Evolutionary conservation across 2,888 invertebrate species (phyloP).

Genomic region (Dinocampus coccinellae): DNA sequence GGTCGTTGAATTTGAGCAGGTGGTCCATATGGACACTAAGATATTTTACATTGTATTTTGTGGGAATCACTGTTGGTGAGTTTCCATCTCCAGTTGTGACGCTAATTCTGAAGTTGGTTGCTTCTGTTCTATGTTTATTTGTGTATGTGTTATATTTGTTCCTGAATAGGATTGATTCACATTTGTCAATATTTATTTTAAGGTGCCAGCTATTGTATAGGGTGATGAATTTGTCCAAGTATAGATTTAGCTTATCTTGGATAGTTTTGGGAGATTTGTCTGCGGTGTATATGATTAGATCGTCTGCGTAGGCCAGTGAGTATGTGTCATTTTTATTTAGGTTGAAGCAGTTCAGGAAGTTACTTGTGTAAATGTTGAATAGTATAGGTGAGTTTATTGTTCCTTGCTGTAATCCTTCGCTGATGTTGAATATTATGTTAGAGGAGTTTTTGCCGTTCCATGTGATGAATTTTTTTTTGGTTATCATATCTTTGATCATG

Average conservation of each 20-base stretch:
- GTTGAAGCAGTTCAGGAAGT: conserved; percentile 28
- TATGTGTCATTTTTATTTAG: conserved; percentile 19
- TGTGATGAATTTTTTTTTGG: no score
- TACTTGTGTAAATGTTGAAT: conserved; percentile 33
- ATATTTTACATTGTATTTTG: conserved; percentile 24
- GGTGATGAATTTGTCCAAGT: conserved; percentile 15
- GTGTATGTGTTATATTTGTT: background rate
- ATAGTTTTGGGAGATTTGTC: background rate
- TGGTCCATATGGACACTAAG: conserved; percentile 20
- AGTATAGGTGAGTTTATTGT: conserved; percentile 29
- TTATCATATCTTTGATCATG: no score
- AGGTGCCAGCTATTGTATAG: conserved; percentile 33
- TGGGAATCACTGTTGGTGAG: background rate
- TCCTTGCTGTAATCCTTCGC: conserved; percentile 31
- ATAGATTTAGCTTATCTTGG: background rate
- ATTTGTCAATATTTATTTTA: conserved; percentile 31
- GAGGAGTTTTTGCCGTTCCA: background rate
- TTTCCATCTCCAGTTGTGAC: no score
- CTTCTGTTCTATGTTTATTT: background rate
- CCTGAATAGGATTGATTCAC: conserved; percentile 40
- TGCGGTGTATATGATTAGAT: conserved; percentile 24
- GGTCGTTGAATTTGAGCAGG: conserved; percentile 3
- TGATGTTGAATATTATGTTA: background rate
- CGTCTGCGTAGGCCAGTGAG: conserved; percentile 35
- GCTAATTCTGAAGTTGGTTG: background rate